phyloP scores from a whole-genome alignment of 2,888 invertebrate genomes.

The Paralinhomoeus sp. region DNA sequence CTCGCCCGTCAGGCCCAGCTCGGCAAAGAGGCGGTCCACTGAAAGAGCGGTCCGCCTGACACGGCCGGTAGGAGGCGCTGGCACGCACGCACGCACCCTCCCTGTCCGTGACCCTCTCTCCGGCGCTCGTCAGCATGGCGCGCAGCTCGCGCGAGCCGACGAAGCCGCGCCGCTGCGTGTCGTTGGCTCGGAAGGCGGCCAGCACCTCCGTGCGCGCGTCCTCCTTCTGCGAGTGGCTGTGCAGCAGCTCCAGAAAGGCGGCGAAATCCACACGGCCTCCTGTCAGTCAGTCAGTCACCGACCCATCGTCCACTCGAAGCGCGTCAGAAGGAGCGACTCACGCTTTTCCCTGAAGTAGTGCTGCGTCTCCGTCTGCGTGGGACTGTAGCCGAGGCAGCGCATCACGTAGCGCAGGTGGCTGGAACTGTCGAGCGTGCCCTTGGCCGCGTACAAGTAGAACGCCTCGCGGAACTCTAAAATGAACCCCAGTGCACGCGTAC shows the following conservation, averaged over 20 bases:
- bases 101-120: slow-evolving; percentile 21
- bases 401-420: slow-evolving; percentile 26
- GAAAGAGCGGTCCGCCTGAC: background rate
- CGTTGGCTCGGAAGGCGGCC: slow-evolving; percentile 25
- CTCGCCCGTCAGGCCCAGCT: background rate
- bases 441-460: slow-evolving; percentile 24
- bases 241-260: slow-evolving; percentile 25
- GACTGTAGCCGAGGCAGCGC: slow-evolving; percentile 27
- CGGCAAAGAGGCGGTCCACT: slow-evolving; percentile 4
- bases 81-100: slow-evolving; percentile 15
- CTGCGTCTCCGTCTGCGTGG: slow-evolving; percentile 23
- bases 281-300: background rate
- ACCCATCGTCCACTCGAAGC: background rate
- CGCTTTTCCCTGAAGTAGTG: slow-evolving; percentile 22
- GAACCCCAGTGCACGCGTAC: background rate
- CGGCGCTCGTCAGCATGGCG: slow-evolving; percentile 24
- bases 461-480: slow-evolving; percentile 27
- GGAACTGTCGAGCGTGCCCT: slow-evolving; percentile 16
- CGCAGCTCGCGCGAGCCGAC: slow-evolving; percentile 20
- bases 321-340: slow-evolving; percentile 6
- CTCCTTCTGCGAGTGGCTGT: slow-evolving; percentile 22
- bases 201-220: slow-evolving; percentile 22
- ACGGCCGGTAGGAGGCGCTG: background rate
- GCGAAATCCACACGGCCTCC: slow-evolving; percentile 26
- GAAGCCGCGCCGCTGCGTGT: slow-evolving; percentile 16